Percentiles rank a stretch among this genome's conserved stretches.
Conservation (phyloP, 1,140 invertebrate species). For the Neodiprion pinetum region DNA sequence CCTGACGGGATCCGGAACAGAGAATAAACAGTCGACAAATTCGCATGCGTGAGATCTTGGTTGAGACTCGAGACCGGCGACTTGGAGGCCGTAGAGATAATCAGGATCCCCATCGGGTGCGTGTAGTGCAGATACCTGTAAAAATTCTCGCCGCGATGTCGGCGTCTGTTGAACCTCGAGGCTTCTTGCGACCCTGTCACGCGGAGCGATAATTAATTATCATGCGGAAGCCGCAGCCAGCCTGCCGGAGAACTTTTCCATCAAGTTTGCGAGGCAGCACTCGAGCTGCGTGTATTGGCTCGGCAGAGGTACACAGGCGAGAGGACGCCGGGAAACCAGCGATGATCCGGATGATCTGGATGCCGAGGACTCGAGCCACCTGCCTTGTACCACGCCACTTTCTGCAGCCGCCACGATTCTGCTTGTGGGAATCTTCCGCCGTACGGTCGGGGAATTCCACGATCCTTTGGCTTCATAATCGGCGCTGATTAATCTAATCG, state of each 20-base stretch:
- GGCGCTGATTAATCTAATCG: neutral
- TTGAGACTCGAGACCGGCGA: too few species aligned
- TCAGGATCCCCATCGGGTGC: too few species aligned
- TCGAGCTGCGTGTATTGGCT: neutral
- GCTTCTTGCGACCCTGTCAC: neutral
- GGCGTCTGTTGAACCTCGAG: neutral
- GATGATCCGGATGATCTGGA: slow-evolving; percentile 4
- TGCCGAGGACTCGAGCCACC: neutral
- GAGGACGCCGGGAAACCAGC: neutral
- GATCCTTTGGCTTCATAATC: neutral
- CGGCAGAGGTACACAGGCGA: neutral
- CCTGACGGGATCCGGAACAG: too few species aligned
- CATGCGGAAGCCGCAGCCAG: neutral
- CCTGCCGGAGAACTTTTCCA: neutral
- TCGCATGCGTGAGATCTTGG: too few species aligned
- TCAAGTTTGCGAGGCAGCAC: neutral
- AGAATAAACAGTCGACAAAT: too few species aligned
- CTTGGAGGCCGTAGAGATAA: too few species aligned
- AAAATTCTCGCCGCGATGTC: too few species aligned
- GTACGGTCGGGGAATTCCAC: too few species aligned
- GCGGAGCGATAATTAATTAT: neutral
- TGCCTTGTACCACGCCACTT: neutral
- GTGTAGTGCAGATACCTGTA: too few species aligned
- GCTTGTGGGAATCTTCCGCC: neutral
- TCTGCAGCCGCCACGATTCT: neutral